These are phyloP conservation scores for Scomber colias DNA, from an alignment of 2,113 vertebrate species.

Conservation along the genomic window DNA sequence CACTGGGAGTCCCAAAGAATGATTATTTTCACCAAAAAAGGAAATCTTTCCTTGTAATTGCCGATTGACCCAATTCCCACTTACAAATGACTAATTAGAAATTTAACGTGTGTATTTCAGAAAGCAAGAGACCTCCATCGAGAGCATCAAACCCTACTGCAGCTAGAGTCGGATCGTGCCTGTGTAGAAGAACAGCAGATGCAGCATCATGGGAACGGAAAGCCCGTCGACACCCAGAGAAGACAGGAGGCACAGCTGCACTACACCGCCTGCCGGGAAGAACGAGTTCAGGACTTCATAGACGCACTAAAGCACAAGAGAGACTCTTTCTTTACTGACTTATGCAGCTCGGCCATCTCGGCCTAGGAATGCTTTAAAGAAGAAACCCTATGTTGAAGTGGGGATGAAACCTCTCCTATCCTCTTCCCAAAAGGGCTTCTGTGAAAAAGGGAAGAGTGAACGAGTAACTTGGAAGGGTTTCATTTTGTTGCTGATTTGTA, in stretches of 20 bases:
- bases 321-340: constrained; percentile 85
- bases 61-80: not conserved
- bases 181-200: constrained; percentile 88
- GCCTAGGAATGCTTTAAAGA: constrained; percentile 70
- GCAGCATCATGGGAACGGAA: constrained; percentile 83
- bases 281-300: constrained; percentile 91
- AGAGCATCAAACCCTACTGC: constrained; percentile 87
- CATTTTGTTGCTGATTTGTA: constrained; percentile 67
- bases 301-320: constrained; percentile 91
- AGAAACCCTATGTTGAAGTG: constrained; percentile 38
- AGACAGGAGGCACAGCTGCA: constrained; percentile 86
- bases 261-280: constrained; percentile 87
- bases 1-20: not conserved
- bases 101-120: constrained; percentile 74
- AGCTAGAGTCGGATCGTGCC: constrained; percentile 91
- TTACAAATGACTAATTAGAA: not conserved
- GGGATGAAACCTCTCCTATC: constrained; percentile 48
- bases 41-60: not conserved
- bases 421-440: constrained; percentile 65
- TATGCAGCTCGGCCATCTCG: constrained; percentile 72
- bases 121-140: constrained; percentile 91
- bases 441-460: constrained; percentile 49
- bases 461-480: constrained; percentile 34
- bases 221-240: constrained; percentile 81
- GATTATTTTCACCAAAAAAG: not conserved